These are phyloP conservation scores for Clavelina lepadiformis DNA, from an alignment of 23 tunicate species.

Conservation along the genomic window DNA sequence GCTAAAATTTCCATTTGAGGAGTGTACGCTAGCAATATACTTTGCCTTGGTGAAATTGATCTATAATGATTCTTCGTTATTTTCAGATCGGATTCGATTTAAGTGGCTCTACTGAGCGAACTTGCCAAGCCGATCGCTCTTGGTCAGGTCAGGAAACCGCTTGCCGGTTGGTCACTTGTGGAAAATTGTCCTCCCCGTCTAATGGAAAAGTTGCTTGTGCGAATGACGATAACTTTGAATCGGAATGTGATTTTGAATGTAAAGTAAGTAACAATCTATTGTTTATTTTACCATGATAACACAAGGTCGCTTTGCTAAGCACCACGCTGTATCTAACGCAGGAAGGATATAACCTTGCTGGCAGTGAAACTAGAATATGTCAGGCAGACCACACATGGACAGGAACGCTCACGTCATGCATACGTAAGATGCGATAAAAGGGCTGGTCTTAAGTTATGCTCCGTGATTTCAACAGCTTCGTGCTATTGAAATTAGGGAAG, in stretches of 20 bases:
- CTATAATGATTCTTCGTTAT: neutral
- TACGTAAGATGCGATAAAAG: neutral
- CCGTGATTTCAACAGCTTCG: no score
- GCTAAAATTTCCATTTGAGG: no score
- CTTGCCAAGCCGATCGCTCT: slow-evolving; percentile 31
- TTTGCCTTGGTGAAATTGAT: neutral
- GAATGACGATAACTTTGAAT: slow-evolving; percentile 4
- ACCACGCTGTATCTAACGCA: slow-evolving; percentile 1
- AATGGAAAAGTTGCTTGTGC: slow-evolving; percentile 32
- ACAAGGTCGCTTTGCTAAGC: neutral
- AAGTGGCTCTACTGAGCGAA: slow-evolving; percentile 21
- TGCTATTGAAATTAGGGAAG: no score
- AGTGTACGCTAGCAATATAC: no score
- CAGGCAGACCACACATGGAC: slow-evolving; percentile 46
- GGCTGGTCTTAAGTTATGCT: no score
- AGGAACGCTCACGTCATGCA: slow-evolving; percentile 9
- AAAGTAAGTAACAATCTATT: slow-evolving; percentile 10
- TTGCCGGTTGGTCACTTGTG: slow-evolving; percentile 39
- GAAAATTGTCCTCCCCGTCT: slow-evolving; percentile 15
- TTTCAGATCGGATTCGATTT: slow-evolving; percentile 13
- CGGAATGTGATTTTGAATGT: slow-evolving; percentile 25
- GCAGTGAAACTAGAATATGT: slow-evolving; percentile 26
- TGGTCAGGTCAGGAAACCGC: slow-evolving; percentile 43
- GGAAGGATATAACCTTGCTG: slow-evolving; percentile 53
- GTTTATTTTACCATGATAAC: neutral